Base-by-base conservation (phyloP, 2,888 invertebrate species). In the Carpatolechia fugitivella region DNA sequence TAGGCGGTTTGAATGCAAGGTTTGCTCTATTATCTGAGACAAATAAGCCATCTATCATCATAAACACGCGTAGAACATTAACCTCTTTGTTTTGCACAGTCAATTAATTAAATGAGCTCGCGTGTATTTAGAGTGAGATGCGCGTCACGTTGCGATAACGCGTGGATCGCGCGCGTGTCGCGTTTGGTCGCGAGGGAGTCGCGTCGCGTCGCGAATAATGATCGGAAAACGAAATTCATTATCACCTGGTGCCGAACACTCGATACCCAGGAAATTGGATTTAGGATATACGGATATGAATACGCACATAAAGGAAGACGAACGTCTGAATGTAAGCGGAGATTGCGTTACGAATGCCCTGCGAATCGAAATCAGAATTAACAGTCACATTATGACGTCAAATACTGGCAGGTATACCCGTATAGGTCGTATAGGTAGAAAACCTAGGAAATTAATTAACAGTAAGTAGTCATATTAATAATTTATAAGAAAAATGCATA, bases 141-240 rank as follows among this genome's bases (percentile, higher is more conserved):
- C 44, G 33, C 31, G 33, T 33, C 52, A 44, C 44, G 52, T 44
- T 14, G 44, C 33, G 52, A 41, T 41, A 52, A 31, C 52, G 44
- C 52, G 11, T 11, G 30, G 31, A 30, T 40, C 8, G 24, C 35
- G 51, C 29, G 40, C 51, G 51, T 10, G 20, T 14, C 24, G 8
- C 38, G 51, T 20, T 7, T 13, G 14, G 38, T 3, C n/a, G 41
- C 11, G 41, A 14, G 38, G 16, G 16, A 20, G 24, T 1, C n/a
- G 20, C 7, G 14, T 4, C 35, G 35, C 50, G 30, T 24, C 14
- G 11, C 24, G 51, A 51, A 51, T 51, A 51, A 38, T 51, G 51
- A 51, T 51, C 30, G 30, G 51, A 38, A 51, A 38, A 51, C 29
- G 1, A 30, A 51, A 38, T 51, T 40, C 38, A 49, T 49, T 49